Base-by-base conservation (phyloP, 1,140 invertebrate species). In the Neodiprion fabricii region DNA sequence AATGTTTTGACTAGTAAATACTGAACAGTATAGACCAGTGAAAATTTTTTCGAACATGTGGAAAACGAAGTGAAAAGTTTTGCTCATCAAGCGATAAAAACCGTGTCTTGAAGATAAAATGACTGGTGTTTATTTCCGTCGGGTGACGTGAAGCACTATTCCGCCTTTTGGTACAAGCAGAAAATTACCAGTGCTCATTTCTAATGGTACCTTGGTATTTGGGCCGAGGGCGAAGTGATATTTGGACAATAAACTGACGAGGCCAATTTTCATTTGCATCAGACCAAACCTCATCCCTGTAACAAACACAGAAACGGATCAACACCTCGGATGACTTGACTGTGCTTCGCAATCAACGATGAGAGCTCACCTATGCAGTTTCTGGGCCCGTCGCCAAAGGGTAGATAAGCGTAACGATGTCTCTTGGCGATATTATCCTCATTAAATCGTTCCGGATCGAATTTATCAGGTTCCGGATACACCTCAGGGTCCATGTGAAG, bases 321-420 rank as follows among this genome's bases (percentile, higher is more conserved):
- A 65, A 40, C 28, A 40, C 28, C 28, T 40, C 28, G 28, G 28
- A 40, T 5, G 28, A 40, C 28, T 40, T 40, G 28, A 40, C 28
- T 40, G 28, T 40, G 28, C 28, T 40, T 5, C 28, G 5, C 28
- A 40, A 40, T 40, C 28, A 40, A 2, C 28, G 5, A 40, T 5
- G 28, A 40, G 28, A 40, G 28, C 28, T 40, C 28, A 91, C 93
- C 94, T 76, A 94, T 93, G 82, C 94, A 95, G 85, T 93, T 93
- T 65, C 94, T 90, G 0, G 91, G 91, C 4, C 94, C 94, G 53
- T 91, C 91, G 0, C 93, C 93, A 81, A 95, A 96, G 7, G 94
- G 91, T 53, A 95, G 81, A 82, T 90, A 95, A 2, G 88, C 70
- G 80, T 91, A 90, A 0, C 83, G 88, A 65, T 88, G 89, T 75